A percentile compares a stretch with the other conserved stretches of the same genome.
Evolutionary conservation across 1,140 invertebrate genomes (phyloP).

Genomic region (Halesus radiatus): DNA sequence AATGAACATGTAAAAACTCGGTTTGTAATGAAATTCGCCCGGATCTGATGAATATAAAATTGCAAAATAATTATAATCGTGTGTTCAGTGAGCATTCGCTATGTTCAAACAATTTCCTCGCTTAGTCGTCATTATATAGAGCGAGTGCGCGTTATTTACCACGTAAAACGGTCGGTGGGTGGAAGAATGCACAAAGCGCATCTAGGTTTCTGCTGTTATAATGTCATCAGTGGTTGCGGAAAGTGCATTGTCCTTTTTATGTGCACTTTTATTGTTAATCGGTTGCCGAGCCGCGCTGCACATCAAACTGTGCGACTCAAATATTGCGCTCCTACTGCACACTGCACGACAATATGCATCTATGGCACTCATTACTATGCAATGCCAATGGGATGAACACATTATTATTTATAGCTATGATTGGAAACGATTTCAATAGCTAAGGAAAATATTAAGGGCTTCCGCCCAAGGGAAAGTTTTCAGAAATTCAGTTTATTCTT

Average conservation of each 20-base stretch:
- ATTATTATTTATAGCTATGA: neutral
- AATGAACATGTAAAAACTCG: too few relatives aligned
- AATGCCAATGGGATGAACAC: neutral
- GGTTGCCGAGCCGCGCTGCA: constrained; percentile 7
- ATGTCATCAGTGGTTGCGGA: constrained; percentile 47
- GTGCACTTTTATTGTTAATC: constrained; percentile 46
- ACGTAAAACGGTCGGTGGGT: neutral
- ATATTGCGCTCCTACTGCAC: neutral
- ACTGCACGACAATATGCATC: neutral
- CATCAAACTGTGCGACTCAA: constrained; percentile 12
- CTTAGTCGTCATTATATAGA: constrained; percentile 21
- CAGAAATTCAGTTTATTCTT: too few relatives aligned
- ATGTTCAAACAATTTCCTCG: constrained; percentile 8
- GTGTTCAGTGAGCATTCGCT: neutral
- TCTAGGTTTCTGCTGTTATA: constrained; percentile 41
- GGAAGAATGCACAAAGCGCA: constrained; percentile 35
- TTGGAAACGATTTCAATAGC: too few relatives aligned
- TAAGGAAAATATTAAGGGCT: too few relatives aligned
- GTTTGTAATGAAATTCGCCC: too few relatives aligned
- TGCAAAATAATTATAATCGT: constrained; percentile 15
- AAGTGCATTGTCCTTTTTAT: constrained; percentile 54
- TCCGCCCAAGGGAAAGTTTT: too few relatives aligned
- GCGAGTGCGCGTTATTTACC: neutral
- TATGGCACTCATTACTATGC: neutral
- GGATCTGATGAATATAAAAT: constrained; percentile 13